These are phyloP conservation scores for Sphaerophoria taeniata DNA, from an alignment of 2,888 invertebrate genomes.

Conservation along the genomic window DNA sequence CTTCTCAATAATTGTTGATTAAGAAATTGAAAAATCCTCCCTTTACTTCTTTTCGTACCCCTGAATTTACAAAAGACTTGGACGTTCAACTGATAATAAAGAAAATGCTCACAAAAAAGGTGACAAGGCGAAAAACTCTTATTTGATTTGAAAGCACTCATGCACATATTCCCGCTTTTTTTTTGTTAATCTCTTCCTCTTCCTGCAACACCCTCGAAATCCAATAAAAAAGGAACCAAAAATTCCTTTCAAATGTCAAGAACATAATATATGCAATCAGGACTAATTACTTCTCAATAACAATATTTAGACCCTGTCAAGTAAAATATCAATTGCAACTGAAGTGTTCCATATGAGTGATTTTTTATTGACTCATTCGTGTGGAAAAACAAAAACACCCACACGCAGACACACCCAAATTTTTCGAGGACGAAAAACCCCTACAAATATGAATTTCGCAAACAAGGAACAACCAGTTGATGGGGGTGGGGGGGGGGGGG, in stretches of 20 bases:
- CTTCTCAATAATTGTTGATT: no score
- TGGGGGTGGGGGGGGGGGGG: neutral
- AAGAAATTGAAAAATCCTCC: no score
- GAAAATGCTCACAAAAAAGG: no score
- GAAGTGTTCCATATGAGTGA: slow-evolving; percentile 1
- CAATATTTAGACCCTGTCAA: neutral
- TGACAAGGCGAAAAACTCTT: no score
- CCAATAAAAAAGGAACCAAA: slow-evolving; percentile 12
- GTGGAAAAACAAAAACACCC: neutral
- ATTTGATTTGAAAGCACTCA: neutral
- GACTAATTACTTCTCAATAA: slow-evolving; percentile 12
- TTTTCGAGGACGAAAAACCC: neutral
- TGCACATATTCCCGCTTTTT: neutral
- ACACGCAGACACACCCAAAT: slow-evolving; percentile 1
- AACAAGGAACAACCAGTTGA: neutral
- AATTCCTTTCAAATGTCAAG: slow-evolving; percentile 18
- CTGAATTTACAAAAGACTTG: no score
- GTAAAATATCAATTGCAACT: neutral
- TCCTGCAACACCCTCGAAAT: neutral
- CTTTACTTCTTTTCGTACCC: no score
- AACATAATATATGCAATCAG: slow-evolving; percentile 6
- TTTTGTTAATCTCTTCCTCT: neutral
- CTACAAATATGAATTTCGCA: slow-evolving; percentile 20
- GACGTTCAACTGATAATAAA: no score
- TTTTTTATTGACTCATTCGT: slow-evolving; percentile 6